Conservation (phyloP, 2,113 vertebrate genomes). For the Psittacula cyanocephala region DNA sequence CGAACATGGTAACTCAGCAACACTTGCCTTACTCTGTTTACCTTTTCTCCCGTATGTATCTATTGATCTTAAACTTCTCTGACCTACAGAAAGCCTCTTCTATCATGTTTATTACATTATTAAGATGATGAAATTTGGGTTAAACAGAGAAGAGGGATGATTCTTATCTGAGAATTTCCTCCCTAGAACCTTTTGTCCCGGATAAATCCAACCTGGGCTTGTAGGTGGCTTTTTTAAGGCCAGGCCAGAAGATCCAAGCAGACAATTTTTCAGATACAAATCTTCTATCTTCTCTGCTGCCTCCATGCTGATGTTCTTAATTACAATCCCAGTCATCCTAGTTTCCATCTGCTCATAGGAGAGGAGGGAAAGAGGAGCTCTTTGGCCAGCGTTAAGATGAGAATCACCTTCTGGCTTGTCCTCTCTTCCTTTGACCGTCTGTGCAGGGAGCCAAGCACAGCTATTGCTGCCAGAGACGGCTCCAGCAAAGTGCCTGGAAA, state of each 20-base stretch:
- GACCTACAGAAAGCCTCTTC: not conserved
- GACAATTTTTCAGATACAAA: not conserved
- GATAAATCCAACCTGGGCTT: not conserved
- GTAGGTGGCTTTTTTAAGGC: not conserved
- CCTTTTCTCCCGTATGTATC: not conserved
- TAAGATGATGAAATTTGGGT: not conserved
- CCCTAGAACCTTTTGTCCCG: not conserved
- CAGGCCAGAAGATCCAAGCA: not conserved
- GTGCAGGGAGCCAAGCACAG: not conserved
- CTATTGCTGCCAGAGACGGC: not conserved
- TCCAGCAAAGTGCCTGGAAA: not conserved
- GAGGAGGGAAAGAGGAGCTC: not conserved
- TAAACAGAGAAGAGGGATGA: not conserved
- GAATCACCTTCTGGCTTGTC: conserved; percentile 2
- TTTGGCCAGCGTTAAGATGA: not conserved
- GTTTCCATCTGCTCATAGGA: not conserved
- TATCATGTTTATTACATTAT: not conserved
- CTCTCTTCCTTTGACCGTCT: not conserved
- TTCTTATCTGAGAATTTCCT: conserved; percentile 4
- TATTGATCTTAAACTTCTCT: not conserved
- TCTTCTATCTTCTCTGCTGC: not conserved
- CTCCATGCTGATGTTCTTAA: not conserved
- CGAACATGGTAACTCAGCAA: not conserved
- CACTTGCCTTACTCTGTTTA: not conserved
- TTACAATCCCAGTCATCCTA: not conserved